phyloP scores from a whole-genome alignment of 2,888 invertebrate genomes.

The Thalpophila matura region DNA sequence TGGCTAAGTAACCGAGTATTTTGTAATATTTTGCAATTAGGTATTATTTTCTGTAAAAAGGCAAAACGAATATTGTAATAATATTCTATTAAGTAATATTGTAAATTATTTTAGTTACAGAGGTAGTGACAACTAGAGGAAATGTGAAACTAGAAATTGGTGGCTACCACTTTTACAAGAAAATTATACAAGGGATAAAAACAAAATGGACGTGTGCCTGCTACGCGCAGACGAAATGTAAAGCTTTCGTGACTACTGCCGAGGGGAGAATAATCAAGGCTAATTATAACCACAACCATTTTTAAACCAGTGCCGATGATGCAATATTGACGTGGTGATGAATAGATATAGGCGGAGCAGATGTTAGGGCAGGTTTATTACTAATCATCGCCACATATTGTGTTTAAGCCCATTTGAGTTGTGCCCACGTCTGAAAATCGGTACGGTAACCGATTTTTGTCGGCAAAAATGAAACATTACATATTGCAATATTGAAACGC shows the following conservation, averaged over 20 bases:
- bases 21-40: no score
- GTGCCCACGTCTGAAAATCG: no score
- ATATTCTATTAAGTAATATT: background rate
- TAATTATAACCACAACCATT: conserved; percentile 10
- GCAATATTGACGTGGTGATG: background rate
- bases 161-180: conserved; percentile 10
- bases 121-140: conserved; percentile 11
- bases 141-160: conserved; percentile 11
- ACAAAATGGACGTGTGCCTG: conserved; percentile 25
- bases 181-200: background rate
- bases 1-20: no score
- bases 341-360: no score
- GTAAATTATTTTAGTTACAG: conserved; percentile 15
- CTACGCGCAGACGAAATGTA: conserved; percentile 10
- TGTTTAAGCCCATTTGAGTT: no score
- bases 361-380: no score
- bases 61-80: no score
- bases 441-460: no score
- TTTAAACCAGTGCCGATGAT: background rate
- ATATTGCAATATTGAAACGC: no score
- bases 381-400: no score
- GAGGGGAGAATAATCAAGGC: background rate
- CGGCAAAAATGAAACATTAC: no score
- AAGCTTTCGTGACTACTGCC: conserved; percentile 3
- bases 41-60: no score